A percentile compares a stretch with the other conserved stretches of the same genome.
phyloP scores from a whole-genome alignment of 2,888 invertebrate genomes.

The Himalopsyche anomala region DNA sequence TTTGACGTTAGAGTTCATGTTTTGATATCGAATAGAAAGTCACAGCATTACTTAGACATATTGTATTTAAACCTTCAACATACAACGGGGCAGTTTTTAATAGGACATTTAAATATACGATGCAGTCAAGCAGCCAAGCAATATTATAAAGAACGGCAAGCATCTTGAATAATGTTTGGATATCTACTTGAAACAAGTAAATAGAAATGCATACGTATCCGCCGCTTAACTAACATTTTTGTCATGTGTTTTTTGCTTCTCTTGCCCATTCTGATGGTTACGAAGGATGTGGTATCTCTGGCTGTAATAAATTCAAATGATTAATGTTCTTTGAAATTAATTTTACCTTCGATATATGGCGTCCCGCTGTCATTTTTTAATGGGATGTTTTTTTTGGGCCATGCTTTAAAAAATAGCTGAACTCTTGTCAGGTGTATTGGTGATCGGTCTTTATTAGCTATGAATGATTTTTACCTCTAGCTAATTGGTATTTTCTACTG shows the following conservation, averaged over 20 bases:
- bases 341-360: slow-evolving; percentile 66
- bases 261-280: slow-evolving; percentile 60
- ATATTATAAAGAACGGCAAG: too few species aligned
- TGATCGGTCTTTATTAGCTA: slow-evolving; percentile 63
- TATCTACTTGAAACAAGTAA: neutral
- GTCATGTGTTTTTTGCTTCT: slow-evolving; percentile 62
- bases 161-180: too few species aligned
- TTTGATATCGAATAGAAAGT: too few species aligned
- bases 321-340: slow-evolving; percentile 65
- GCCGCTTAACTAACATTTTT: slow-evolving; percentile 61
- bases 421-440: slow-evolving; percentile 64
- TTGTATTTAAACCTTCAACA: too few species aligned
- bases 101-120: too few species aligned
- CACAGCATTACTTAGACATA: too few species aligned
- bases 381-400: slow-evolving; percentile 60
- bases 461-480: slow-evolving; percentile 59
- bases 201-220: neutral
- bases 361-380: slow-evolving; percentile 65
- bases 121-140: too few species aligned
- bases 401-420: slow-evolving; percentile 59
- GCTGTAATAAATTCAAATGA: slow-evolving; percentile 65
- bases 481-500: slow-evolving; percentile 35
- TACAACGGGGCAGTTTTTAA: too few species aligned
- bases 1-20: too few species aligned
- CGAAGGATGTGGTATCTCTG: slow-evolving; percentile 62